A percentile compares a stretch with the other conserved stretches of the same genome.
Conservation (phyloP, 1,140 invertebrate genomes). For the Drosophila yakuba region DNA sequence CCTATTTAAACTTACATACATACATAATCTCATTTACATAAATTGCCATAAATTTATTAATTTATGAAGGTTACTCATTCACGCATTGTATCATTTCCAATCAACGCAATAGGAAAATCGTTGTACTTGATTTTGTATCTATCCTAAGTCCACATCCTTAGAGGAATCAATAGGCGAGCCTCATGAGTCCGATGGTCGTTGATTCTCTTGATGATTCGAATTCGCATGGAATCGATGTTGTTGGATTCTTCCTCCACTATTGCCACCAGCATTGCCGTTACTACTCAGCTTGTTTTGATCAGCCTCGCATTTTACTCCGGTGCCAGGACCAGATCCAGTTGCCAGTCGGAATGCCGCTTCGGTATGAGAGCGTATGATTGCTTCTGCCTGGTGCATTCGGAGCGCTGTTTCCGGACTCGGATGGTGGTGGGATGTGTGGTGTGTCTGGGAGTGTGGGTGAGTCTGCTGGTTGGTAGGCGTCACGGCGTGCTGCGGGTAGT, state of each 20-base stretch:
- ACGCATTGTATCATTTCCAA: conserved; percentile 27
- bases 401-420: conserved; percentile 88
- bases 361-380: conserved; percentile 91
- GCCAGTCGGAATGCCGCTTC: conserved; percentile 92
- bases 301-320: conserved; percentile 76
- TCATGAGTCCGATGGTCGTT: conserved; percentile 37
- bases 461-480: conserved; percentile 83
- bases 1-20: conserved; percentile 22
- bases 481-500: conserved; percentile 85
- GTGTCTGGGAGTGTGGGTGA: conserved; percentile 42
- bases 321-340: conserved; percentile 84
- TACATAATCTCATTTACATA: conserved; percentile 32
- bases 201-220: conserved; percentile 25
- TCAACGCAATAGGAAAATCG: conserved; percentile 37
- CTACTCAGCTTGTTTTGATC: conserved; percentile 24
- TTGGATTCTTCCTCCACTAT: conserved; percentile 31
- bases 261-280: conserved; percentile 17
- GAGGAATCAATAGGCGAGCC: neutral
- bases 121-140: conserved; percentile 48
- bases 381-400: conserved; percentile 91
- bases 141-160: neutral
- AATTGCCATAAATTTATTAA: conserved; percentile 5
- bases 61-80: conserved; percentile 12
- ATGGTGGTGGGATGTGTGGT: conserved; percentile 62
- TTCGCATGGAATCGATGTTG: conserved; percentile 21